phyloP scores from a whole-genome alignment of 2,888 invertebrate species.

The Eupithecia abbreviata region DNA sequence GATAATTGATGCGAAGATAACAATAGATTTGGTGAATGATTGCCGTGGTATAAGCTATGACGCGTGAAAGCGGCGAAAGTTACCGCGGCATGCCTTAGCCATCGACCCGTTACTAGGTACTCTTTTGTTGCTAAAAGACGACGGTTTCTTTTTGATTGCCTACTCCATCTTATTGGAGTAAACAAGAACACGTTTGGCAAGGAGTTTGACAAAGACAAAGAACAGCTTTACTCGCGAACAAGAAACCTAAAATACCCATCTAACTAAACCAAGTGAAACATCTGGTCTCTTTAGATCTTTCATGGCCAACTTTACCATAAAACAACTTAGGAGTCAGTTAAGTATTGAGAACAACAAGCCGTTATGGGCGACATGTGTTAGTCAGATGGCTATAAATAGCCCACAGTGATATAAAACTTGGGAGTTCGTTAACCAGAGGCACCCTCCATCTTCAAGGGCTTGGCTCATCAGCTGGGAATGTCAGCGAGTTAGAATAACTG shows the following conservation, averaged over 20 bases:
- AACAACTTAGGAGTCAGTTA: conserved; percentile 29
- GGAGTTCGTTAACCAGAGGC: conserved; percentile 66
- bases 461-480: conserved; percentile 31
- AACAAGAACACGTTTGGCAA: not conserved
- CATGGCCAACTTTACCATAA: conserved; percentile 9
- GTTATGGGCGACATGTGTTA: conserved; percentile 66
- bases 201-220: not conserved
- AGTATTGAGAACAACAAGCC: conserved; percentile 51
- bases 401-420: conserved; percentile 61
- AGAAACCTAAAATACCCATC: not conserved
- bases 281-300: not conserved
- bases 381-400: conserved; percentile 75
- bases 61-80: conserved; percentile 79
- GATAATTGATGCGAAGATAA: conserved; percentile 50
- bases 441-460: conserved; percentile 32
- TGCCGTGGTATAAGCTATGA: conserved; percentile 53
- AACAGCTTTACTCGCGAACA: not conserved
- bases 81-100: conserved; percentile 45
- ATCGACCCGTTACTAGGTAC: conserved; percentile 56
- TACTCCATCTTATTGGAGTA: not conserved
- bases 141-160: conserved; percentile 25
- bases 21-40: conserved; percentile 68
- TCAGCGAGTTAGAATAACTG: conserved; percentile 10
- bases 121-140: conserved; percentile 35
- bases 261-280: not conserved